phyloP scores from a whole-genome alignment of 2,797 vertebrate species.

The Tarsius wallacei region DNA sequence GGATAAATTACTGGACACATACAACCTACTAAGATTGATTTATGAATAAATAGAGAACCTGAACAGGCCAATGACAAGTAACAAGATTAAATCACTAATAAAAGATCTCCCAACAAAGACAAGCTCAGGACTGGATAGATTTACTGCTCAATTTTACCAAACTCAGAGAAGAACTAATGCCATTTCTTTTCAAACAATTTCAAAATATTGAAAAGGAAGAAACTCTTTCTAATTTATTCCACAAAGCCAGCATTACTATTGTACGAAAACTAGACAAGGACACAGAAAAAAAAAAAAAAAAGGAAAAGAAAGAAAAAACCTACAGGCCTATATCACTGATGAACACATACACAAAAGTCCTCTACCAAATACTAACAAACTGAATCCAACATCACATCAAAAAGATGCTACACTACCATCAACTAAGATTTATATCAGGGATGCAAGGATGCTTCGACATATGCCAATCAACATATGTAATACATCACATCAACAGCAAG shows the following conservation, averaged over 20 bases:
- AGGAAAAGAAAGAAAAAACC: not conserved
- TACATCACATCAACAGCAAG: not conserved
- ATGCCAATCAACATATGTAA: not conserved
- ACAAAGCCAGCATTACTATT: not conserved
- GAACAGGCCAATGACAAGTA: not conserved
- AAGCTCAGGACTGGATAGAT: not conserved
- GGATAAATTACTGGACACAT: not conserved
- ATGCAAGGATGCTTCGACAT: not conserved
- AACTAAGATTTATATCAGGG: not conserved
- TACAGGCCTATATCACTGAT: not conserved
- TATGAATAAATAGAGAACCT: not conserved
- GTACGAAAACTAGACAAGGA: not conserved
- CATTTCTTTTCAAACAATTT: not conserved
- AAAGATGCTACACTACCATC: not conserved
- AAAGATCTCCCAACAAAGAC: not conserved
- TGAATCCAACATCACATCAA: not conserved
- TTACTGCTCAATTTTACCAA: not conserved
- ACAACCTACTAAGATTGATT: not conserved
- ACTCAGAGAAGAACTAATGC: not conserved
- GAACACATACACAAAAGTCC: not conserved
- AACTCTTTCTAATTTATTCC: not conserved
- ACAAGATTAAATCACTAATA: not conserved
- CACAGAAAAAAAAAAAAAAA: not conserved
- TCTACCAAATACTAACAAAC: not conserved
- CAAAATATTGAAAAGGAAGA: not conserved